phyloP scores from a whole-genome alignment of 2,888 invertebrate species.

The Myopa testacea region DNA sequence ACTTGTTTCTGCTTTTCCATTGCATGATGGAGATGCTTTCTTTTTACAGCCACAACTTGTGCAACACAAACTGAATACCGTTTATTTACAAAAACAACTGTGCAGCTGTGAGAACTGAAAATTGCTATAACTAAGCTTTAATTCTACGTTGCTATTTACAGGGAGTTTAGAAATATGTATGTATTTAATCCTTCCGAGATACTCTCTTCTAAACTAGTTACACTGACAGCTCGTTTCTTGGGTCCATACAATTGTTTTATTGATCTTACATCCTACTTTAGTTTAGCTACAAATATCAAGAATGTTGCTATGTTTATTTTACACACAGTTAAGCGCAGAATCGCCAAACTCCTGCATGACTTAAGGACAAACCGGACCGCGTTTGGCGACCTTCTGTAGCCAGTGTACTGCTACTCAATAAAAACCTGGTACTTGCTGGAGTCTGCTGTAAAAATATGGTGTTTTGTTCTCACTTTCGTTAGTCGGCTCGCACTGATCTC shows the following conservation, averaged over 20 bases:
- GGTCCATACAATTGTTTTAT: constrained; percentile 37
- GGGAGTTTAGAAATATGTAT: neutral
- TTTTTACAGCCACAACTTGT: constrained; percentile 30
- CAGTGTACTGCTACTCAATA: constrained; percentile 15
- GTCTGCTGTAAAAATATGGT: neutral
- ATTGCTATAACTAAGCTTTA: constrained; percentile 1
- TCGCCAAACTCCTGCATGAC: constrained; percentile 20
- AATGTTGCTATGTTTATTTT: constrained; percentile 37
- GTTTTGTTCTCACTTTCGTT: constrained; percentile 42
- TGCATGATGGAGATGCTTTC: neutral
- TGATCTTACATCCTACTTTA: constrained; percentile 1
- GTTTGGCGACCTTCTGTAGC: neutral
- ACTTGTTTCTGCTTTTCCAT: no score
- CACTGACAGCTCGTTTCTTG: constrained; percentile 37
- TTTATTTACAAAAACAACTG: constrained; percentile 26
- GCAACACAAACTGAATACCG: neutral
- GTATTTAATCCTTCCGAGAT: no score
- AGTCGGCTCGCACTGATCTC: constrained; percentile 23
- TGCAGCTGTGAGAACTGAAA: neutral
- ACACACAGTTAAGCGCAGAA: constrained; percentile 29
- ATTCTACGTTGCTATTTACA: constrained; percentile 33
- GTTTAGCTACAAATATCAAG: constrained; percentile 20
- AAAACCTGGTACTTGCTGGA: constrained; percentile 3
- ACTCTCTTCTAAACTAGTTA: constrained; percentile 34
- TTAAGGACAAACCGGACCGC: constrained; percentile 22